Evolutionary conservation across 1,140 invertebrate species (phyloP).

Genomic region (Drosophila ercepeae): DNA sequence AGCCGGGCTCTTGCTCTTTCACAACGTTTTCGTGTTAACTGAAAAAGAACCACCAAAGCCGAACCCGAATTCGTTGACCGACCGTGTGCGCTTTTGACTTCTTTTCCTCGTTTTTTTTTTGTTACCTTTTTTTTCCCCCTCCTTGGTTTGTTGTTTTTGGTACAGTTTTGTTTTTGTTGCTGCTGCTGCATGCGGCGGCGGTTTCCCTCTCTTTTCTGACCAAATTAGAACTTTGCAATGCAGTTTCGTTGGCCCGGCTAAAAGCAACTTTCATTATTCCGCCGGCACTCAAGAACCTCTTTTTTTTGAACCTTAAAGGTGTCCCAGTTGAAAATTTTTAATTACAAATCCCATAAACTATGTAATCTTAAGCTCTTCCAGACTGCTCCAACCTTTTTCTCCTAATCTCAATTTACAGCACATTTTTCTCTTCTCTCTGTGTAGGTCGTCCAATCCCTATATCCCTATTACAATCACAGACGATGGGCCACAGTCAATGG

Average conservation of each 20-base stretch:
- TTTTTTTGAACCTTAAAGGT: background rate
- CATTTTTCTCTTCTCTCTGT: background rate
- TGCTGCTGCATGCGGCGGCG: conserved; percentile 37
- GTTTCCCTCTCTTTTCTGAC: conserved; percentile 41
- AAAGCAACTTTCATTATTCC: conserved; percentile 58
- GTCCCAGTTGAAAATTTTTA: background rate
- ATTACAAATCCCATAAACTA: background rate
- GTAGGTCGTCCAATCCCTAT: background rate
- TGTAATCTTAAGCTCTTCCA: background rate
- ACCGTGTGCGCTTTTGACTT: conserved; percentile 56
- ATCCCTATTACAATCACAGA: conserved; percentile 47
- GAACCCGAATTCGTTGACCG: conserved; percentile 46
- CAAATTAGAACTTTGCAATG: conserved; percentile 64
- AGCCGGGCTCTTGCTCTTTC: conserved; percentile 61
- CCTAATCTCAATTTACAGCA: background rate
- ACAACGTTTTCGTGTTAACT: conserved; percentile 71
- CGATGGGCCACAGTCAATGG: conserved; percentile 57
- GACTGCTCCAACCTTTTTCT: background rate
- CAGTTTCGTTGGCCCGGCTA: conserved; percentile 31
- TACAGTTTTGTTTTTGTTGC: conserved; percentile 66
- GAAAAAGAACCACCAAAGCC: conserved; percentile 58
- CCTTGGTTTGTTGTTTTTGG: conserved; percentile 41
- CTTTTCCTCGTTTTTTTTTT: conserved; percentile 25
- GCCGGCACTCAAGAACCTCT: background rate
- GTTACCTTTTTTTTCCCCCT: background rate